Base-by-base conservation (phyloP, 2,113 vertebrate species). In the Odocoileus virginianus region DNA sequence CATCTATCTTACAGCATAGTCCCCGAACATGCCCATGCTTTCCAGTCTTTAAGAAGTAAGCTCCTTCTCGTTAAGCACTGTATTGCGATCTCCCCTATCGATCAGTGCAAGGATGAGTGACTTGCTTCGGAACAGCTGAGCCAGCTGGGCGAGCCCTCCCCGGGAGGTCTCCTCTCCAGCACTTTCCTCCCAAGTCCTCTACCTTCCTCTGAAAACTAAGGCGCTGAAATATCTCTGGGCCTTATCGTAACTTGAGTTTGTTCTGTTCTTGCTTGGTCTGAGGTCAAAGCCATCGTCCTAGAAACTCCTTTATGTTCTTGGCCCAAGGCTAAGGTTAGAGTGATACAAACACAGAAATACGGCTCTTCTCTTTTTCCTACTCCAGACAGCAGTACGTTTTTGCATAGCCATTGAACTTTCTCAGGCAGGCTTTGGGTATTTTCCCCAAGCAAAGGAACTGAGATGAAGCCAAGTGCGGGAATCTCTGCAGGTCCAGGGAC, bases 211-310 rank as follows among this genome's bases (percentile, higher is more conserved):
- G 88, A 93, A 93, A 94, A 91, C 71, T 54, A 45, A 57, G 45
- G 19, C 91, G 60, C 45, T 50, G 64, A 67, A 88, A 61, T 88
- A 61, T 58, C 94, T 96, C 50, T 57, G 74, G 60, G 50, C 36
- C 86, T 79, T 74, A 74, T 95, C 86, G 0, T 82, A 58, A 90
- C 78, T 82, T 0, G 0, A 95, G 94, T 82, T 87, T 86, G 82
- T 78, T 91, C 87, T 92, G 90, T 92, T 96, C 93, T 88, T 91
- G 60, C 91, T 64, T 40, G 55, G 14, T 74, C 13, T 36, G 55
- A 92, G 92, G 92, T 91, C 67, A 94, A 97, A 97, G 50, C 47
- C 86, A 64, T 89, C 87, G 52, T 91, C 86, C 91, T 91, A 95
- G 88, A 98, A 76, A 74, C 33, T 61, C 50, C 76, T 88, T 86